A percentile compares a stretch with the other conserved stretches of the same genome.
Evolutionary conservation across 2,888 invertebrate species (phyloP).

Genomic region (Podabrus alpinus): DNA sequence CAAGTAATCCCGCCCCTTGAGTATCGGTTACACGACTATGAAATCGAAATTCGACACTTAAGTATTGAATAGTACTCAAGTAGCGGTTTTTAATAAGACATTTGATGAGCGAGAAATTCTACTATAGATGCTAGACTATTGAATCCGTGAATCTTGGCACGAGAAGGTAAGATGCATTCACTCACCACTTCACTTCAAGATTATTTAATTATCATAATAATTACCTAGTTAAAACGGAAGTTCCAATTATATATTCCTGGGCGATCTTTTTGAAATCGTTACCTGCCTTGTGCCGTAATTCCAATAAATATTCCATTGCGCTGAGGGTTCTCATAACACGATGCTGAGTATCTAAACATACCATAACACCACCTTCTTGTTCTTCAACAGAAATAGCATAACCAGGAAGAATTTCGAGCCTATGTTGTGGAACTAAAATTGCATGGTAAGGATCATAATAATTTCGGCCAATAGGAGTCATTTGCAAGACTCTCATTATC

Average conservation of each 20-base stretch:
- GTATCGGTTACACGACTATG: no score
- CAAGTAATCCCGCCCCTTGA: no score
- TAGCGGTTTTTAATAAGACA: no score
- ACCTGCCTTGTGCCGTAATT: constrained; percentile 48
- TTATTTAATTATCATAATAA: neutral
- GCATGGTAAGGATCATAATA: constrained; percentile 75
- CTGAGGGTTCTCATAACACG: constrained; percentile 80
- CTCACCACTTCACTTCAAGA: neutral
- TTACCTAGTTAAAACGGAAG: constrained; percentile 59
- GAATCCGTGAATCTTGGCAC: no score
- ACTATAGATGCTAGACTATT: no score
- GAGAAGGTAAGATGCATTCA: no score
- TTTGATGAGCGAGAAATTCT: no score
- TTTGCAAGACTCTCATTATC: constrained; percentile 76
- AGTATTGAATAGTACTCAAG: no score
- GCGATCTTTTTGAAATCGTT: constrained; percentile 57
- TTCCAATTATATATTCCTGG: constrained; percentile 62
- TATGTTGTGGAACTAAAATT: constrained; percentile 72
- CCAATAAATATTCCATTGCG: constrained; percentile 65
- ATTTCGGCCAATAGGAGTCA: constrained; percentile 76
- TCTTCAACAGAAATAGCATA: constrained; percentile 86
- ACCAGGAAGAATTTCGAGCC: constrained; percentile 90
- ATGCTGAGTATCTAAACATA: constrained; percentile 85
- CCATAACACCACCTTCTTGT: constrained; percentile 85
- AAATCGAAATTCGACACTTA: no score